Evolutionary conservation across 2,113 vertebrate genomes (phyloP).

Genomic region (Thermophis baileyi): DNA sequence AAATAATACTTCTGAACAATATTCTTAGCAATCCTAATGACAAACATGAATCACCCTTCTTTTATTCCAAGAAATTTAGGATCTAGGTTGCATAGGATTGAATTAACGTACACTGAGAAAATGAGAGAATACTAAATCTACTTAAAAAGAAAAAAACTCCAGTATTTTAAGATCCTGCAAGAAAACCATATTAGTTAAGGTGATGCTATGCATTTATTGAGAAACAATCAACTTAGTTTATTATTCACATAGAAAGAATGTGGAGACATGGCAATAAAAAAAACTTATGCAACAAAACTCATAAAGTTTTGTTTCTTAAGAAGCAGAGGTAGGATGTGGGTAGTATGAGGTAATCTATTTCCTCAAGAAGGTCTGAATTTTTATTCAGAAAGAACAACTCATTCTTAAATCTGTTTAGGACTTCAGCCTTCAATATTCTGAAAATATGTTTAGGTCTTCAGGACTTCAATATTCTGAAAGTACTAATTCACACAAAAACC

Average conservation of each 20-base stretch:
- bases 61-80: not conserved
- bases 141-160: too few species aligned
- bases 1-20: not conserved
- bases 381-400: not conserved
- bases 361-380: not conserved
- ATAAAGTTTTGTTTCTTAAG: not conserved
- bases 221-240: not conserved
- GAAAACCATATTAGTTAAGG: not conserved
- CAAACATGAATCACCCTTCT: too few species aligned
- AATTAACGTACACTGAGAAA: not conserved
- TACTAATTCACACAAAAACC: not conserved
- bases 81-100: not conserved
- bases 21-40: not conserved
- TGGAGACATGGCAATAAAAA: not conserved
- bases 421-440: not conserved
- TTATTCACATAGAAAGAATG: not conserved
- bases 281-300: not conserved
- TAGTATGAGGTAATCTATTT: not conserved
- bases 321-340: not conserved
- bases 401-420: not conserved
- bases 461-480: too few species aligned
- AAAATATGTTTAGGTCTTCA: too few species aligned
- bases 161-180: not conserved
- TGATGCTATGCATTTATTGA: not conserved
- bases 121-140: not conserved